Base-by-base conservation (phyloP, 2,888 invertebrate species). In the Lasioglossum oenotherae region DNA sequence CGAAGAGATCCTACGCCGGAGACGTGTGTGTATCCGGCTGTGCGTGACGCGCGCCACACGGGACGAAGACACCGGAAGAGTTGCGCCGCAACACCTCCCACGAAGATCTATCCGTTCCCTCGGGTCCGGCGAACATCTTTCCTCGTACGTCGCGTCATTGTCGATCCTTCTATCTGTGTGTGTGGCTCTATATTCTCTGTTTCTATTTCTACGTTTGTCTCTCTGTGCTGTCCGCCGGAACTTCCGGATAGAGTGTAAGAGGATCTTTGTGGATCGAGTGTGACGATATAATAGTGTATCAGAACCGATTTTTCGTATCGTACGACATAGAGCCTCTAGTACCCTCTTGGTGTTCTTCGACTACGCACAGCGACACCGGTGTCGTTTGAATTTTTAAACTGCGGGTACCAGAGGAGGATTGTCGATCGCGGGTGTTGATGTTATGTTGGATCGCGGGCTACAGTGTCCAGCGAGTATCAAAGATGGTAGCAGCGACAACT, bases 41-140 rank as follows among this genome's bases (percentile, higher is more conserved):
- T 71, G 85, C 81, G 84, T 84, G 69, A 81, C 85, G 85, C 85
- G 81, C 84, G 77, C 85, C 85, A 81, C 85, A 85, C 85, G 84
- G 85, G 64, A 84, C 85, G 79, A 76, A 57, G 27, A 53, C 82
- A 76, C 85, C 73, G 80, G 80, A 86, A 81, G 64, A 81, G 78
- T 75, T 81, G 38, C 38, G 38, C 38, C 53, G 53, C 53, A 53
- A 31, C 74, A 86, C 86, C 86, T 86, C 86, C 86, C 86, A 85
- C 86, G 85, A 86, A 85, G 81, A 78, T 67, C 31, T 31, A 31
- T 67, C 67, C 23, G 3, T 35, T 67, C 67, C 67, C 67, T 8
- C 19, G 31, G 31, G 67, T 19, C 67, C 27, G 27, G 27, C 60
- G 27, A 64, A 31, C 27, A 31, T 31, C 60, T 64, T 23, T 10